These are phyloP conservation scores for Hyperoplus lanceolatus DNA, from an alignment of 2,797 vertebrate genomes.

Conservation along the genomic window DNA sequence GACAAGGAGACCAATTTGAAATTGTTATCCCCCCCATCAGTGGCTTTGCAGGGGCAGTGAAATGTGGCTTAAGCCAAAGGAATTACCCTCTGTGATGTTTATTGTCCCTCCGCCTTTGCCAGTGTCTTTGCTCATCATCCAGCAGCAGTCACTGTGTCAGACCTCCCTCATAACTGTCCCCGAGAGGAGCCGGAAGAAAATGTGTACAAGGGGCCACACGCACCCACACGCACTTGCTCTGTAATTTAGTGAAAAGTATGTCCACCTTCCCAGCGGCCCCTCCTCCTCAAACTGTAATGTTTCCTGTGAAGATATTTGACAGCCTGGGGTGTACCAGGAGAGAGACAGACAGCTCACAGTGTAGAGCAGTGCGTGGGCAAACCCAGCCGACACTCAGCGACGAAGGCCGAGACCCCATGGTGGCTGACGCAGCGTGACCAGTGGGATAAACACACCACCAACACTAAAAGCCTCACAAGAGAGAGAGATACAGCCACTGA, in stretches of 20 bases:
- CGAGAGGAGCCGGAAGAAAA: constrained; percentile 26
- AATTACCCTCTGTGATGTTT: constrained; percentile 45
- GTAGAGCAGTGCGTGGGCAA: constrained; percentile 75
- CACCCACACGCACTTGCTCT: constrained; percentile 50
- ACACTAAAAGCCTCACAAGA: constrained; percentile 85
- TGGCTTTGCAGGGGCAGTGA: constrained; percentile 50
- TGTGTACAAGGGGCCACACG: constrained; percentile 19
- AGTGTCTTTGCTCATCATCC: constrained; percentile 42
- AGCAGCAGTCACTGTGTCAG: constrained; percentile 57
- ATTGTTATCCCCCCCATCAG: constrained; percentile 57
- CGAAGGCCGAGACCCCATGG: constrained; percentile 70
- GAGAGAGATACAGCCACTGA: constrained; percentile 77
- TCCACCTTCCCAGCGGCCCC: constrained; percentile 6
- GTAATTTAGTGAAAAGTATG: constrained; percentile 65
- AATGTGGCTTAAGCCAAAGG: constrained; percentile 43
- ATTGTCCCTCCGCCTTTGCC: constrained; percentile 41
- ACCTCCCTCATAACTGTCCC: constrained; percentile 54
- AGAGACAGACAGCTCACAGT: constrained; percentile 63
- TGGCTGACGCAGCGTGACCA: constrained; percentile 74
- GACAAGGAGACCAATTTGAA: constrained; percentile 49
- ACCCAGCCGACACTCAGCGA: constrained; percentile 69
- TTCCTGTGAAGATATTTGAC: constrained; percentile 66
- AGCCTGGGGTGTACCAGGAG: constrained; percentile 45
- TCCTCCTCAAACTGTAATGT: constrained; percentile 25
- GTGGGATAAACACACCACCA: constrained; percentile 83